Base-by-base conservation (phyloP, 2,797 vertebrate genomes). In the Hafferia zeledoni region DNA sequence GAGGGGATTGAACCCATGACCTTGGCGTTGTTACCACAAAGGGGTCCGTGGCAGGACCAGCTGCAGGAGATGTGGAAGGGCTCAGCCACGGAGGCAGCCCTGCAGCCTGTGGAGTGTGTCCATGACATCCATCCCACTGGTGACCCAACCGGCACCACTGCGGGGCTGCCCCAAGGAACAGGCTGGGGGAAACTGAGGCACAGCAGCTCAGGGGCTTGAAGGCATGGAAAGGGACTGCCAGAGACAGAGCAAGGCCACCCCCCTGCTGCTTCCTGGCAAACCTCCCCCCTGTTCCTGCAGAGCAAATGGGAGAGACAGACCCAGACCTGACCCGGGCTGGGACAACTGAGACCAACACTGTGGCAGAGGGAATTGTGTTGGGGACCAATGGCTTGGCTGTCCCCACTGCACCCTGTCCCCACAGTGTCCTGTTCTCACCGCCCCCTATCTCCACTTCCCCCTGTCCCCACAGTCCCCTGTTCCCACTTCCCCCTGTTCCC, bases 291-390 rank as follows among this genome's bases (percentile, higher is more conserved):
- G 30, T 1, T 17, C 15, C 65, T 17, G 28, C 33, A 9, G 5
- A 2, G 44, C 0, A 0, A 46, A 20, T 0, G 13, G 87, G 46
- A 43, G 47, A 20, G 64, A 30, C 0, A 4, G 70, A 55, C 17
- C 8, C 47, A 23, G 56, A 59, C 5, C 41, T 15, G 16, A 4
- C 17, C 0, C 0, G 2, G 25, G 17, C 18, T 4, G 5, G 49
- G 11, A 33, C 25, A 60, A 3, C 30, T 1, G 0, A 30, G 12
- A n/a, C 2, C 69, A 16, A 28, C 2, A 0, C 31, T 4, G 13
- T n/a, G 17, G 63, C 46, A 24, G 53, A 9, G 20, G 65, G 55
- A 56, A 37, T 1, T 9, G 57, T 2, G 0, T 3, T 1, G 1
- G 7, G 50, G 30, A 44, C 5, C 0, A 0, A 37, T 27, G 4